Conservation (phyloP, 37 sponge, comb jelly and placozoan species). For the Axinella damicornis region DNA sequence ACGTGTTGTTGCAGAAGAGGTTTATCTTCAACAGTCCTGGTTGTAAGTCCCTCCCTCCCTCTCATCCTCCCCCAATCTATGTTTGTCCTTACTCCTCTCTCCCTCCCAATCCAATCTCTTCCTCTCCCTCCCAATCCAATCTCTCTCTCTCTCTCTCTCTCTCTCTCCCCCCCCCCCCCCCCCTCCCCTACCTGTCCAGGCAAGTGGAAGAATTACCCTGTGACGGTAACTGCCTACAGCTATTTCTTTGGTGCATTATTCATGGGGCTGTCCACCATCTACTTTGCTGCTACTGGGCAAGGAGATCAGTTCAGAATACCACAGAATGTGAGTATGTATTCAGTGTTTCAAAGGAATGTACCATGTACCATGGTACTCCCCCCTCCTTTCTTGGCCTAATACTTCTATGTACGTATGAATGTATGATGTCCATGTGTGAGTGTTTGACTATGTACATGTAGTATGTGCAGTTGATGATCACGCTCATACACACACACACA, state of each 20-base stretch:
- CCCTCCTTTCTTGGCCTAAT: not conserved
- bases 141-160: not conserved
- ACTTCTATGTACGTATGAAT: not conserved
- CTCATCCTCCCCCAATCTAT: too few species aligned
- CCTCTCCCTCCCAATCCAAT: too few species aligned
- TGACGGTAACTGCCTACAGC: conserved; percentile 76
- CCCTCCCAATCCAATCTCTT: too few species aligned
- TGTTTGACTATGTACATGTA: not conserved
- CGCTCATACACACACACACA: too few species aligned
- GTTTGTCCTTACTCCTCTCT: too few species aligned
- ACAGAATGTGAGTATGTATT: conserved; percentile 31
- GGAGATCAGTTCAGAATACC: conserved; percentile 47
- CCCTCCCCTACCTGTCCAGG: conserved; percentile 1
- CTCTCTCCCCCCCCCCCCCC: too few species aligned
- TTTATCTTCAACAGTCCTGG: conserved; percentile 55
- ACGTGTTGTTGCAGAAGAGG: conserved; percentile 73
- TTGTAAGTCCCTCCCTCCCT: conserved; percentile 57
- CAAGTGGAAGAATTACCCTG: conserved; percentile 69
- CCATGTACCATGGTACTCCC: too few species aligned
- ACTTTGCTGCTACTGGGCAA: conserved; percentile 22
- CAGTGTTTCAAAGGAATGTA: too few species aligned
- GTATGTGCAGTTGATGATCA: too few species aligned
- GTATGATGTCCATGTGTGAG: conserved; percentile 22
- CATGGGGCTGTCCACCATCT: conserved; percentile 73
- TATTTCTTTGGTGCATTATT: conserved; percentile 82